Base-by-base conservation (phyloP, 1,140 invertebrate species). In the Hylaeus anthracinus region DNA sequence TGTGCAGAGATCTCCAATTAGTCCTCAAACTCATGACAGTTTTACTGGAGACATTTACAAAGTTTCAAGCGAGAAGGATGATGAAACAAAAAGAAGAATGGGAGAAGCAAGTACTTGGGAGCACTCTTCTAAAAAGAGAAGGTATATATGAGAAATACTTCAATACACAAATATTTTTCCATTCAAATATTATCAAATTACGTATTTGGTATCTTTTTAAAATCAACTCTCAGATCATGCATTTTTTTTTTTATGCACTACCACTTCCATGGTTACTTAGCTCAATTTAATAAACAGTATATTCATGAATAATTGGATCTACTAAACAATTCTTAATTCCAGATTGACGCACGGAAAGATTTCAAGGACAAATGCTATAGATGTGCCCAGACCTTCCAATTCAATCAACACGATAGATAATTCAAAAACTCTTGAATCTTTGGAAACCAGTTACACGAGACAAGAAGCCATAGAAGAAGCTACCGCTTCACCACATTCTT, bases 401-500 rank as follows among this genome's bases (percentile, higher is more conserved):
- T 91, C 90, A 0, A 79, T 84, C 64, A 81, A 89, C 14, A 84
- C 85, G 1, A 63, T 82, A 2, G 76, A 61, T 77, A 85, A 83
- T 26, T 61, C 89, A 43, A 88, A 90, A 15, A 90, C 83, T 9
- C 56, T 92, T 9, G 88, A 93, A 60, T 90, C 88, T 1, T 64
- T 90, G 51, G 90, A 92, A 71, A 90, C 91, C 56, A 89, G 81
- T 61, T 89, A 87, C 14, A 76, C 72, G 26, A 88, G 73, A 9
- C 84, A 84, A 5, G 88, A 92, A 74, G 92, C 48, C 8, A 4
- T 71, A 56, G 88, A 92, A 75, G 92, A 93, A 71, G 83, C 83
- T 12, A 84, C 89, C 14, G 88, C 89, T 14, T 93, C 93, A 0
- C 96, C 96, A 0, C 96, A 96, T 82, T 96, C 96, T 0, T 96